These are phyloP conservation scores for Oncopodura yosiiana DNA, from an alignment of 1,140 invertebrate species.

Conservation along the genomic window DNA sequence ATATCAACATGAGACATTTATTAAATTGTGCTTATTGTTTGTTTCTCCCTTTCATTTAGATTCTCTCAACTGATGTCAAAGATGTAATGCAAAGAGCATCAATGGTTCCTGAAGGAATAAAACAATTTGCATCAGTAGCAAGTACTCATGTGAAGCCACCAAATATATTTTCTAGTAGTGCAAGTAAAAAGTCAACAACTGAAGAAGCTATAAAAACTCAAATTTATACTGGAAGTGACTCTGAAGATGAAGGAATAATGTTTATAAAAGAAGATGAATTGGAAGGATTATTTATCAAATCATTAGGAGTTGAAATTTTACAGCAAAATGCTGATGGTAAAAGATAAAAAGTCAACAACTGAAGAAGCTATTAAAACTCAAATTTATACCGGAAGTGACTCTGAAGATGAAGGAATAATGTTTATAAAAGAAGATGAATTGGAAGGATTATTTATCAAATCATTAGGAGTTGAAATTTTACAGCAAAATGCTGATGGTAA, in stretches of 20 bases:
- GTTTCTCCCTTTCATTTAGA: conserved; percentile 24
- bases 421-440: conserved; percentile 25
- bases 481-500: conserved; percentile 24
- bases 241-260: conserved; percentile 23
- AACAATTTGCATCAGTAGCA: conserved; percentile 36
- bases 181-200: neutral
- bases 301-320: conserved; percentile 29
- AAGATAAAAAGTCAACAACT: neutral
- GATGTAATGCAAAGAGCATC: conserved; percentile 39
- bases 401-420: conserved; percentile 22
- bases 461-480: conserved; percentile 29
- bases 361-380: neutral
- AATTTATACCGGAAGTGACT: no score
- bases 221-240: neutral
- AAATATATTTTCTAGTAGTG: neutral
- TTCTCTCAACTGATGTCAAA: conserved; percentile 29
- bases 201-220: neutral
- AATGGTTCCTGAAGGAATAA: conserved; percentile 39
- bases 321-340: conserved; percentile 24
- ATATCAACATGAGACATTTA: neutral
- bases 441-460: conserved; percentile 27
- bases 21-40: neutral
- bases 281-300: conserved; percentile 27
- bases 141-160: conserved; percentile 8
- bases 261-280: conserved; percentile 25